phyloP scores from a whole-genome alignment of 2,113 vertebrate species.

The Gadus macrocephalus region DNA sequence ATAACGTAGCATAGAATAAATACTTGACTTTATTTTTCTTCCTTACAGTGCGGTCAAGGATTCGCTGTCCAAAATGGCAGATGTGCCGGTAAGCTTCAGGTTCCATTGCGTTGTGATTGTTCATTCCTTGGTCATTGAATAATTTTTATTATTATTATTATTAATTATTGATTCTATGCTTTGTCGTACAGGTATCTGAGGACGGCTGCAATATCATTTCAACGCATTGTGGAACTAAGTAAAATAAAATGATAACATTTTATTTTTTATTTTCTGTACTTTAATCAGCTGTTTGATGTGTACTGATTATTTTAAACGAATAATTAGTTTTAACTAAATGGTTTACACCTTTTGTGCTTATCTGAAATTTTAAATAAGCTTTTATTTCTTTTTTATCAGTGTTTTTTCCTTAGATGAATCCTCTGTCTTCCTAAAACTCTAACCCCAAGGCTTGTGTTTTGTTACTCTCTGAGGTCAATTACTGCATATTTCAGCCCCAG shows the following conservation, averaged over 20 bases:
- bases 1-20: neutral
- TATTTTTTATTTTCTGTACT: no score
- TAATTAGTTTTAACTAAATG: neutral
- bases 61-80: slow-evolving; percentile 80
- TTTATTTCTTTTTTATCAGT: no score
- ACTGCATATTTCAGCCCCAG: no score
- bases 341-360: neutral
- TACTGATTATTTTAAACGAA: neutral
- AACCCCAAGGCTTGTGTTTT: no score
- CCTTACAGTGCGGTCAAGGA: slow-evolving; percentile 81
- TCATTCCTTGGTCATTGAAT: neutral
- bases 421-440: no score
- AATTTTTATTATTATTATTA: neutral
- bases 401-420: no score
- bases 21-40: neutral
- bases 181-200: slow-evolving; percentile 48
- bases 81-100: slow-evolving; percentile 75
- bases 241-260: neutral
- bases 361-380: neutral
- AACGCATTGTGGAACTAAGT: slow-evolving; percentile 5
- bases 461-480: no score
- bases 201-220: slow-evolving; percentile 8
- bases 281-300: no score
- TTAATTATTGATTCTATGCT: slow-evolving; percentile 10
- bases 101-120: neutral